Evolutionary conservation across 2,888 invertebrate species (phyloP).

Genomic region (Acanthopleura granulata): DNA sequence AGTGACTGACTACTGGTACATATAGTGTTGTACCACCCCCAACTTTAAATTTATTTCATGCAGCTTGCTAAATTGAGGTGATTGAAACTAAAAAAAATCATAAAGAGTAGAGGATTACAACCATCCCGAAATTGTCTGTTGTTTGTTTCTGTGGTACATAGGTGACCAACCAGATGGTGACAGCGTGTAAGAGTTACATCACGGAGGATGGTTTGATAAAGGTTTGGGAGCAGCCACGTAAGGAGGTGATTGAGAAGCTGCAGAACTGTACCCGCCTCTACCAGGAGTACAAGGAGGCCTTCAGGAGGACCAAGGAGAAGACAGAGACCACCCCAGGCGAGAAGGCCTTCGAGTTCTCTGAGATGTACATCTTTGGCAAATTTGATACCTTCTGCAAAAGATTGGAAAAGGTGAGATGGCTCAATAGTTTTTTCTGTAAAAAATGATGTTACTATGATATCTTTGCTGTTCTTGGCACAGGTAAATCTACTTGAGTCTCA

Average conservation of each 20-base stretch:
- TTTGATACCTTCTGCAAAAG: conserved; percentile 66
- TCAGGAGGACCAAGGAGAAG: conserved; percentile 71
- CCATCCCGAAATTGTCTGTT: background rate
- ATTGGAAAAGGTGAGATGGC: conserved; percentile 54
- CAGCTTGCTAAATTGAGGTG: too few relatives aligned
- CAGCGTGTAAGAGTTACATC: conserved; percentile 64
- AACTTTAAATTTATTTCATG: too few relatives aligned
- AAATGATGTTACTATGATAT: too few relatives aligned
- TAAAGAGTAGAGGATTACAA: too few relatives aligned
- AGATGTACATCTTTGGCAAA: conserved; percentile 69
- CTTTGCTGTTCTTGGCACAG: too few relatives aligned
- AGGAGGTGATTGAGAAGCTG: conserved; percentile 60
- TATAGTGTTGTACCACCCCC: too few relatives aligned
- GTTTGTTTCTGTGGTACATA: conserved; percentile 28
- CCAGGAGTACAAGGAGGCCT: conserved; percentile 75
- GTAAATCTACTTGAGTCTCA: too few relatives aligned
- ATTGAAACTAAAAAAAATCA: too few relatives aligned
- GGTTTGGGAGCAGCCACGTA: conserved; percentile 61
- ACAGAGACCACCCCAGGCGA: conserved; percentile 59
- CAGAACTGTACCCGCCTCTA: conserved; percentile 74
- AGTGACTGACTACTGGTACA: too few relatives aligned
- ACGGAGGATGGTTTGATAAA: conserved; percentile 53
- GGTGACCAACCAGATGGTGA: conserved; percentile 70
- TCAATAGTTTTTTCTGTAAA: too few relatives aligned
- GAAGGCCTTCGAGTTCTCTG: conserved; percentile 66